Base-by-base conservation (phyloP, 2,888 invertebrate genomes). In the Phaonia tiefii region DNA sequence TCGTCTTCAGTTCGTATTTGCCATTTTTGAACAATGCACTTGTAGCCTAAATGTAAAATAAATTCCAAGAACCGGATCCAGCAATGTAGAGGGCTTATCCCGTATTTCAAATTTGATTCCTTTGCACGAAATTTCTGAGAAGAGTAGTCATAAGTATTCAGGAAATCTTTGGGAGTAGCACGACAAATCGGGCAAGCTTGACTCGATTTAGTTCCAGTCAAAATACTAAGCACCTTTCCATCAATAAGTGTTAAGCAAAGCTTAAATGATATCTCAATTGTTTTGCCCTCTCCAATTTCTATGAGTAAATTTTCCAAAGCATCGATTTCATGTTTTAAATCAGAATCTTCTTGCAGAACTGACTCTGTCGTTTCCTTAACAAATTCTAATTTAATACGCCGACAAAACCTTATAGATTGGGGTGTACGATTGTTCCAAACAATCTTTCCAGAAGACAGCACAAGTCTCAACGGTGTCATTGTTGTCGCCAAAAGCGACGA, bases 371-470 rank as follows among this genome's bases (percentile, higher is more conserved):
- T 74, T 31, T 74, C 74, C 31, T 74, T 66, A 13, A 56, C 17
- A 42, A 54, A 74, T 26, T 74, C 66, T 15, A 66, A 20, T 42
- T 74, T 74, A 56, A 74, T 66, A 20, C n/a, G n/a, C n/a, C n/a
- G n/a, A n/a, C n/a, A n/a, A n/a, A n/a, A n/a, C n/a, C n/a, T n/a
- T n/a, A n/a, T n/a, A n/a, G n/a, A n/a, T n/a, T n/a, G n/a, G 15
- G 58, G 75, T 46, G 66, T 67, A 15, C 46, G 58, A 56, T 75
- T 75, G 44, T 75, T 67, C 75, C 75, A 67, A 67, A 75, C 44
- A 15, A 46, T 44, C 54, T 44, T 75, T 66, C 74, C 74, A n/a
- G 56, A 66, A 11, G 56, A 66, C 22, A 66, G 44, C 54, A 54
- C 15, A 37, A 74, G 39, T 42, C 66, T 74, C 42, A 74, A 74